Base-by-base conservation (phyloP, 2,113 vertebrate genomes). In the Meriones unguiculatus region DNA sequence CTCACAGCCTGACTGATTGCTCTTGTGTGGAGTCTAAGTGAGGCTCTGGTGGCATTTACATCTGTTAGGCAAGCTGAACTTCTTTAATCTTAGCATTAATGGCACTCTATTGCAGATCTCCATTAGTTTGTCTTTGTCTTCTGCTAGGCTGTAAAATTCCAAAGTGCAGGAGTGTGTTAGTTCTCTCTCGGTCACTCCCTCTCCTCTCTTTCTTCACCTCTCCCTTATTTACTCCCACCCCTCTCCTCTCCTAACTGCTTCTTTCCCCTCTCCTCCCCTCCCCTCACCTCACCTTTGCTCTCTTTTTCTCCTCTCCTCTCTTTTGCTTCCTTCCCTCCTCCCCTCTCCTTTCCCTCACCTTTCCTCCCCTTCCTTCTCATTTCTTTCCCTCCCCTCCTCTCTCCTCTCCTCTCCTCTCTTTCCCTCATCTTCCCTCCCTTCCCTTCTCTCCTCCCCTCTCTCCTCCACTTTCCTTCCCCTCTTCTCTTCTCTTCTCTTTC, bases 371-470 rank as follows among this genome's bases (percentile, higher is more conserved):
- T 6, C 35, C 70, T 7, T 72, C 70, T 28, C 70, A 4, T n/a
- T 11, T 38, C 30, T 1, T 35, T 8, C 38, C n/a, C n/a, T 10
- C 22, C 4, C 28, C 11, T 6, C 12, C 38, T 7, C 1, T 12
- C 41, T 12, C 30, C 41, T 24, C 24, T 2, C 5, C 12, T 18
- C 7, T 2, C n/a, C n/a, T n/a, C n/a, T n/a, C 22, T 4, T 38
- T 7, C 2, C 22, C 8, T 9, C 38, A 1, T 30, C 24, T 4
- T 5, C 5, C 7, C 41, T 2, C 46, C 30, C 25, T 11, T 5
- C 25, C 15, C 2, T 14, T 15, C 46, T 17, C 13, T 2, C 6
- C 25, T 17, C 25, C 13, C 14, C 28, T 52, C 46, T 13, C 28
- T 50, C 3, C 46, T 25, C 6, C 25, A 7, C 35, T 18, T 72